These are phyloP conservation scores for Drosophila albomicans DNA, from an alignment of 1,140 invertebrate genomes.

Conservation along the genomic window DNA sequence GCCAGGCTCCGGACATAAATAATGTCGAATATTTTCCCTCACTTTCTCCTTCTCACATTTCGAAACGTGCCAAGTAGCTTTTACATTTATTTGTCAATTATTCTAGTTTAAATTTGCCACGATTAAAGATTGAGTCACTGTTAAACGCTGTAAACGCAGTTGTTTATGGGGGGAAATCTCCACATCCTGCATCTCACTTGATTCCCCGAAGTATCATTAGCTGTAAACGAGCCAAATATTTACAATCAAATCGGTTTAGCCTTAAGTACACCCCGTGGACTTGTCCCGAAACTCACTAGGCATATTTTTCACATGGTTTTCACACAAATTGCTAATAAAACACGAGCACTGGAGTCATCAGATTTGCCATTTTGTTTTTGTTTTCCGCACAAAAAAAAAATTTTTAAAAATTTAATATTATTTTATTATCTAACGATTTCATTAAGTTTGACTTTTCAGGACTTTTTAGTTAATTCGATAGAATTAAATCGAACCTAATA, in stretches of 20 bases:
- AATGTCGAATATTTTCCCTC: conserved; percentile 62
- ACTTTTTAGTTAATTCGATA: too few species aligned
- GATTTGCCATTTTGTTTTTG: not conserved
- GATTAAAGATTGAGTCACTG: conserved; percentile 29
- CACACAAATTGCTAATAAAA: conserved; percentile 1
- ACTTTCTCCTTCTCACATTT: conserved; percentile 31
- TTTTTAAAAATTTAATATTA: too few species aligned
- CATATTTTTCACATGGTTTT: conserved; percentile 13
- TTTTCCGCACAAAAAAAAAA: too few species aligned
- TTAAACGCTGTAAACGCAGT: not conserved
- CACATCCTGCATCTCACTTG: not conserved
- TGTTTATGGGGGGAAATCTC: not conserved
- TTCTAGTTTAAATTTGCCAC: conserved; percentile 46
- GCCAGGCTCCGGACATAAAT: conserved; percentile 64
- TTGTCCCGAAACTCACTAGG: conserved; percentile 14
- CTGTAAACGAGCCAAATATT: conserved; percentile 66
- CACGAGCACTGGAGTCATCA: not conserved
- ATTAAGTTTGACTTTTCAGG: too few species aligned
- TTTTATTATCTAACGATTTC: too few species aligned
- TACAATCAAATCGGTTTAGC: conserved; percentile 63
- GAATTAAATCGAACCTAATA: too few species aligned
- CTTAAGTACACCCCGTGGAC: conserved; percentile 63
- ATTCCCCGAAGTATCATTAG: conserved; percentile 64
- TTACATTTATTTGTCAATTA: conserved; percentile 20
- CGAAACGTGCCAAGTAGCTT: conserved; percentile 59